Conservation (phyloP, 2,797 vertebrate species). For the Spatula clypeata region DNA sequence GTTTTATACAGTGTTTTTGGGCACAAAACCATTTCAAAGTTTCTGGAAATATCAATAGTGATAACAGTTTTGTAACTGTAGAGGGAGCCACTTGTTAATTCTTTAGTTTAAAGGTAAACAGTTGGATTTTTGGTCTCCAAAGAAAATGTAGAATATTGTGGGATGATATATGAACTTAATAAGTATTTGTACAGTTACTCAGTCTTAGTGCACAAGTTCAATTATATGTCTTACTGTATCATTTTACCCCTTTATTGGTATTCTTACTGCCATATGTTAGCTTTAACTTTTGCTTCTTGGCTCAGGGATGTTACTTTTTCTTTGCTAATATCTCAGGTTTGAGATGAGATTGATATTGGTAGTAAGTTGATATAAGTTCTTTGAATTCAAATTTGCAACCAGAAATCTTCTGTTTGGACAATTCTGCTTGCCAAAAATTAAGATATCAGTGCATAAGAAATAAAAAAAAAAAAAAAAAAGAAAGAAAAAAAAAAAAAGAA, state of each 20-base stretch:
- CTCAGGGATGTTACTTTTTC: not conserved
- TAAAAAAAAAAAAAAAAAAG: accelerated
- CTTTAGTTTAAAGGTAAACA: not conserved
- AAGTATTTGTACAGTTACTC: not conserved
- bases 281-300: not conserved
- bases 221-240: not conserved
- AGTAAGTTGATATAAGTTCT: not conserved
- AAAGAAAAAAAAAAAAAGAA: not conserved
- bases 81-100: not conserved
- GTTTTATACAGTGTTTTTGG: not conserved
- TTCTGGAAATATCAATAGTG: not conserved
- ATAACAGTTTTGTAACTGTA: not conserved
- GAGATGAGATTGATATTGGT: not conserved
- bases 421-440: not conserved
- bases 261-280: accelerated
- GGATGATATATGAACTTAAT: not conserved
- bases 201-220: not conserved
- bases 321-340: not conserved
- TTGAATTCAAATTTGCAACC: not conserved
- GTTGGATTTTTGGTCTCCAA: not conserved
- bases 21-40: not conserved
- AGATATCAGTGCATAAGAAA: not conserved
- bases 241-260: accelerated
- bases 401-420: not conserved
- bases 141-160: not conserved